These are phyloP conservation scores for Tubulanus polymorphus DNA, from an alignment of 2,888 invertebrate species.

Conservation along the genomic window DNA sequence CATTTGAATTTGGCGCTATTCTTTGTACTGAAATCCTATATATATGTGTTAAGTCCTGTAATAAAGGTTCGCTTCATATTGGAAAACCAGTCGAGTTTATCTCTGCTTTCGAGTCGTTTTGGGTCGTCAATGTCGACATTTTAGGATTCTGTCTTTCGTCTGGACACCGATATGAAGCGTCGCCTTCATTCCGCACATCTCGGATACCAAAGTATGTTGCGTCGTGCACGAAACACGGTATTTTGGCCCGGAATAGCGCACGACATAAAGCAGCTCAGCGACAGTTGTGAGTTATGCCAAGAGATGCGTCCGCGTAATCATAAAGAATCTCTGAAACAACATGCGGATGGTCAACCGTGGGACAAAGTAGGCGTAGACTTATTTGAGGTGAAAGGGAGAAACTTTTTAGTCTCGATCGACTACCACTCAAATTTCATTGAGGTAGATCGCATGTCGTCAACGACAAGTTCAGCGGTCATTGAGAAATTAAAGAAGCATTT, in stretches of 20 bases:
- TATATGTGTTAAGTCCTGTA: too few species aligned
- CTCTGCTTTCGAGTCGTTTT: too few species aligned
- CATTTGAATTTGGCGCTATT: too few species aligned
- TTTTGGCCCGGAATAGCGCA: not conserved
- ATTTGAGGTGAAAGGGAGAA: not conserved
- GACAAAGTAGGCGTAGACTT: not conserved
- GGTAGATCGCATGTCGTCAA: not conserved
- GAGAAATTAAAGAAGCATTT: not conserved
- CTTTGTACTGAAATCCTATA: too few species aligned
- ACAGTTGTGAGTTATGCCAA: slow-evolving; percentile 1
- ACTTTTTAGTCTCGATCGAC: not conserved
- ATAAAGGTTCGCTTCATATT: too few species aligned
- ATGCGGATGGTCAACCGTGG: not conserved
- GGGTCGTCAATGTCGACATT: too few species aligned
- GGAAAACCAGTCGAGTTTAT: too few species aligned
- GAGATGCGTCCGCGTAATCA: not conserved
- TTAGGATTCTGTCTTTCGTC: too few species aligned
- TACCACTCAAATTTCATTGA: slow-evolving; percentile 5
- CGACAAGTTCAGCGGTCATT: not conserved
- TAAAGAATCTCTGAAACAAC: not conserved
- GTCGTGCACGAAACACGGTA: not conserved
- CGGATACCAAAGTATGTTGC: not conserved
- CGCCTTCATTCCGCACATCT: not conserved
- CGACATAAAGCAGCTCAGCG: not conserved
- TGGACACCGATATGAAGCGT: not conserved